Conservation (phyloP, 2,797 vertebrate species). For the Diplodus sargus region DNA sequence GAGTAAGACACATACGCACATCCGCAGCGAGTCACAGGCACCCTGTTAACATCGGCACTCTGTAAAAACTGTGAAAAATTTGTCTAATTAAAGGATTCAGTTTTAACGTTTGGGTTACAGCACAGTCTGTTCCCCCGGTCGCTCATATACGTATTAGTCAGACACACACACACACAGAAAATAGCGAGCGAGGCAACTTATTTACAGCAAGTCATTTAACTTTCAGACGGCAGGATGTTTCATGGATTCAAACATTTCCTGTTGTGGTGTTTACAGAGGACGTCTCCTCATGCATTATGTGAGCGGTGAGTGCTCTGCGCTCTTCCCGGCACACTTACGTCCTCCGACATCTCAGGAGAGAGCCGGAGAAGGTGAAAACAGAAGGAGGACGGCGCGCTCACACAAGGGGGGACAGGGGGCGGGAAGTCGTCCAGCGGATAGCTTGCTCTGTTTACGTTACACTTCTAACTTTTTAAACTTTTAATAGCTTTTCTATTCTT, state of each 20-base stretch:
- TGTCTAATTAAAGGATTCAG: constrained; percentile 50
- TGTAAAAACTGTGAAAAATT: constrained; percentile 52
- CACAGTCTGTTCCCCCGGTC: constrained; percentile 14
- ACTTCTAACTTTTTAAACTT: constrained; percentile 66
- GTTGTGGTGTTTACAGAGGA: constrained; percentile 68
- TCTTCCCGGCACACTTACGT: constrained; percentile 71
- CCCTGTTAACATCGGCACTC: constrained; percentile 42
- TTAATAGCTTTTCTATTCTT: constrained; percentile 62
- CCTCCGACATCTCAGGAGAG: constrained; percentile 69
- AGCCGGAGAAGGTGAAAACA: constrained; percentile 47
- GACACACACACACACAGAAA: constrained; percentile 37
- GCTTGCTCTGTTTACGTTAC: constrained; percentile 57
- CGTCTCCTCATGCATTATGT: constrained; percentile 68
- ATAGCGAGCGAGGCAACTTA: constrained; percentile 19
- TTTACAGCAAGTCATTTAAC: constrained; percentile 59
- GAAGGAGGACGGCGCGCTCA: constrained; percentile 39
- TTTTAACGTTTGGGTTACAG: constrained; percentile 18
- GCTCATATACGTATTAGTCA: constrained; percentile 56
- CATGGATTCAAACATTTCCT: constrained; percentile 67
- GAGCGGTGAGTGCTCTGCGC: constrained; percentile 64
- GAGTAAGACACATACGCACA: constrained; percentile 68
- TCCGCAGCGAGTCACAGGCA: constrained; percentile 56
- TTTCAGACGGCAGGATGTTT: constrained; percentile 76
- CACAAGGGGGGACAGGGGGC: constrained; percentile 33
- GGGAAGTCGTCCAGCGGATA: constrained; percentile 29